Percentiles rank a stretch among this genome's conserved stretches.
phyloP scores from a whole-genome alignment of 2,888 invertebrate species.

The Chrysotoxum bicinctum region DNA sequence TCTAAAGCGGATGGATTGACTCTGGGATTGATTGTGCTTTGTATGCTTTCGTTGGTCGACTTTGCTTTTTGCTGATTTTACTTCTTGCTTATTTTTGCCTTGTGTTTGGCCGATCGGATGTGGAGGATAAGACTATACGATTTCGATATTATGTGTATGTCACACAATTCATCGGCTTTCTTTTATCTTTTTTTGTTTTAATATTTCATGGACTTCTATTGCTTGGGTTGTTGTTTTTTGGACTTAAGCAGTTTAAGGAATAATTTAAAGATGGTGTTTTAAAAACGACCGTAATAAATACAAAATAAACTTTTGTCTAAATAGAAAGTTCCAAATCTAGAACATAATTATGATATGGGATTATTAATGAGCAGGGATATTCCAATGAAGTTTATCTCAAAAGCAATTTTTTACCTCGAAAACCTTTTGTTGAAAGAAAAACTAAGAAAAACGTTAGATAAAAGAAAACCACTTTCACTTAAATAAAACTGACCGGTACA shows the following conservation, averaged over 20 bases:
- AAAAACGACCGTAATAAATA: too few relatives aligned
- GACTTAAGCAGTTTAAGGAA: background rate
- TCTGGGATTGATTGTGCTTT: constrained; percentile 65
- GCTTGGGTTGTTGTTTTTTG: background rate
- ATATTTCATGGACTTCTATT: background rate
- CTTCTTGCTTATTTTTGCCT: background rate
- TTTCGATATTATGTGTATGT: constrained; percentile 14
- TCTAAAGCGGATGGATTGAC: constrained; percentile 69
- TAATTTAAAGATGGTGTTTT: background rate
- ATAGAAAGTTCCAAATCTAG: too few relatives aligned
- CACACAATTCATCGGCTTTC: constrained; percentile 51
- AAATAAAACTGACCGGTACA: too few relatives aligned
- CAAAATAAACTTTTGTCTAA: too few relatives aligned
- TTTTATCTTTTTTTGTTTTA: constrained; percentile 57
- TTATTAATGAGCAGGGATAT: too few relatives aligned
- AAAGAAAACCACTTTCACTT: too few relatives aligned
- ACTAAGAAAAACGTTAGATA: too few relatives aligned
- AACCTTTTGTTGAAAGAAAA: too few relatives aligned
- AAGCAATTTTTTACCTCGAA: too few relatives aligned
- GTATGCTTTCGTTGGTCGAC: constrained; percentile 38
- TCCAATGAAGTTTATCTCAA: too few relatives aligned
- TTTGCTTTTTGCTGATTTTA: constrained; percentile 4
- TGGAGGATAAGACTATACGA: constrained; percentile 12
- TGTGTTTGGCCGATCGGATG: constrained; percentile 21
- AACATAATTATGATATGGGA: too few relatives aligned